Evolutionary conservation across 2,797 vertebrate genomes (phyloP).

Genomic region (Ciconia nigra): DNA sequence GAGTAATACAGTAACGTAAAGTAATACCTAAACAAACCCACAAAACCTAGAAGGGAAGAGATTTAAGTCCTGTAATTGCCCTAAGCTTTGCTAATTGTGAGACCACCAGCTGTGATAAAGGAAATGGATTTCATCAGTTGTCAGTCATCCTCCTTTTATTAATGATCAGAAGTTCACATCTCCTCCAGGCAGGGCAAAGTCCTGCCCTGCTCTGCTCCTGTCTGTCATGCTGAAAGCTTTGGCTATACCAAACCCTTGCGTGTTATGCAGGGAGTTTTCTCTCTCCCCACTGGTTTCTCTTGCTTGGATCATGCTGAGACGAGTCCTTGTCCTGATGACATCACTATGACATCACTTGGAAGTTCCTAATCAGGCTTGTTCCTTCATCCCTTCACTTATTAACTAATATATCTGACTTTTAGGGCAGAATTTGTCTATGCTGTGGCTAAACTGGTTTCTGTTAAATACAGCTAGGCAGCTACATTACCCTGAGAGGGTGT

Average conservation of each 20-base stretch:
- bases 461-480: neutral
- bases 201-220: neutral
- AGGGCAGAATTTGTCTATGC: neutral
- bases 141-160: neutral
- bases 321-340: neutral
- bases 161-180: neutral
- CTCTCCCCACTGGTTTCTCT: neutral
- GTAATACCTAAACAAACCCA: neutral
- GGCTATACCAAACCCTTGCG: neutral
- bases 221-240: neutral
- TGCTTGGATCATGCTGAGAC: neutral
- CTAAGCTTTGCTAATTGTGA: slow-evolving; percentile 20
- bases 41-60: neutral
- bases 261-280: neutral
- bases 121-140: slow-evolving; percentile 38
- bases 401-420: neutral
- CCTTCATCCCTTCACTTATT: neutral
- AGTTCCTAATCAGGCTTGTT: neutral
- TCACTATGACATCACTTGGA: neutral
- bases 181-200: neutral
- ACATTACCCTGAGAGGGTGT: neutral
- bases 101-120: neutral
- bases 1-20: neutral
- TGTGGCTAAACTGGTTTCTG: neutral
- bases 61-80: neutral